A percentile compares a stretch with the other conserved stretches of the same genome.
phyloP scores from a whole-genome alignment of 2,888 invertebrate species.

The Xestia rhomboidea region DNA sequence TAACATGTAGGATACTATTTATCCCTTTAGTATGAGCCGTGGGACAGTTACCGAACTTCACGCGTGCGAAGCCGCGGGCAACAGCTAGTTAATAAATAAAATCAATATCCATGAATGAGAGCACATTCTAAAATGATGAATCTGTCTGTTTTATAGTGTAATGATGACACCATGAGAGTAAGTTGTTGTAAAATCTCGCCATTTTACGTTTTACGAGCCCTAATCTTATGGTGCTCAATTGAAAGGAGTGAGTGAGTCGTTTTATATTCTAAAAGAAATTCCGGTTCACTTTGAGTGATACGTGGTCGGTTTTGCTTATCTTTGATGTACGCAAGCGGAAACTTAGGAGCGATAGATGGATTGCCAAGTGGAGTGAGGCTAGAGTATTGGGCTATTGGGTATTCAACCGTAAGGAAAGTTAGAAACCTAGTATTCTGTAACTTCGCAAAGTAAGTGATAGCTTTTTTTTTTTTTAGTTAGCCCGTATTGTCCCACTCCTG shows the following conservation, averaged over 20 bases:
- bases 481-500: no score
- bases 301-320: neutral
- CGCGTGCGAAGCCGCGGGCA: no score
- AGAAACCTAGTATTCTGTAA: neutral
- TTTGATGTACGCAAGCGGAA: neutral
- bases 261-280: constrained; percentile 19
- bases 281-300: constrained; percentile 24
- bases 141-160: no score
- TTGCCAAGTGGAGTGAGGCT: neutral
- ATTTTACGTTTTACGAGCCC: neutral
- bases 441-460: no score
- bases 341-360: neutral
- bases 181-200: neutral
- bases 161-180: neutral
- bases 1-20: no score
- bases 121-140: neutral
- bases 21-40: no score
- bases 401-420: neutral
- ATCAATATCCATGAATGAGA: neutral
- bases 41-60: no score
- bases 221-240: constrained; percentile 2
- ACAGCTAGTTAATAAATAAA: no score
- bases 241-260: neutral
- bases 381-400: neutral
- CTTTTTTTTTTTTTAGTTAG: no score